A percentile compares a stretch with the other conserved stretches of the same genome.
Evolutionary conservation across 2,888 invertebrate genomes (phyloP).

Genomic region (Cheiracanthium punctorium): DNA sequence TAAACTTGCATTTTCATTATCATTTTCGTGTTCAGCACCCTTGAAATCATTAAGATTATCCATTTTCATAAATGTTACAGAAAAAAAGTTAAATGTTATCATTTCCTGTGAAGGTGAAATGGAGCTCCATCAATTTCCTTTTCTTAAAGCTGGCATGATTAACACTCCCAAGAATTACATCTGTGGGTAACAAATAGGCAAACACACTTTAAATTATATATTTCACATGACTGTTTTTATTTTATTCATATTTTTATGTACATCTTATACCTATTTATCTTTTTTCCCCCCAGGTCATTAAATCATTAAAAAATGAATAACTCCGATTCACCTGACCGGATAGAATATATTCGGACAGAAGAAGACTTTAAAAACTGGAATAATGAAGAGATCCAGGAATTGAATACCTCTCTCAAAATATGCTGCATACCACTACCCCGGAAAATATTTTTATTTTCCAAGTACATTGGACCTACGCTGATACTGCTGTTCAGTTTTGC

Average conservation of each 20-base stretch:
- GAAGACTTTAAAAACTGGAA: conserved; percentile 51
- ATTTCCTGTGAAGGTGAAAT: no score
- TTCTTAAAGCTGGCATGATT: no score
- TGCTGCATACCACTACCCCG: conserved; percentile 64
- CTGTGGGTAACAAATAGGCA: no score
- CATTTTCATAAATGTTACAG: not conserved
- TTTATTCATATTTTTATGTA: no score
- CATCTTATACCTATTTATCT: not conserved
- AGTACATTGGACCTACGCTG: conserved; percentile 61
- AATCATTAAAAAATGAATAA: conserved; percentile 42
- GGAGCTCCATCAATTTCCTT: no score
- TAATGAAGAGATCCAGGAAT: conserved; percentile 52
- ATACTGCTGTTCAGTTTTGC: conserved; percentile 60
- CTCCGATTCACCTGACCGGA: conserved; percentile 58
- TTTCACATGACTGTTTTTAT: no score
- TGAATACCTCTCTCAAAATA: conserved; percentile 61
- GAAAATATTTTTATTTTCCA: conserved; percentile 49
- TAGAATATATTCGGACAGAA: conserved; percentile 65
- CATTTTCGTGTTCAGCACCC: not conserved
- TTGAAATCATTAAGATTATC: not conserved
- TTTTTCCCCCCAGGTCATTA: not conserved
- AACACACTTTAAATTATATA: no score
- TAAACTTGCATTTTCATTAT: conserved; percentile 1
- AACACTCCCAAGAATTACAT: no score
- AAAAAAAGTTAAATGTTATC: conserved; percentile 9